Evolutionary conservation across 2,888 invertebrate species (phyloP), one percentile per base, ranked within the genome.

Genomic region (Torymus tubicola): DNA sequence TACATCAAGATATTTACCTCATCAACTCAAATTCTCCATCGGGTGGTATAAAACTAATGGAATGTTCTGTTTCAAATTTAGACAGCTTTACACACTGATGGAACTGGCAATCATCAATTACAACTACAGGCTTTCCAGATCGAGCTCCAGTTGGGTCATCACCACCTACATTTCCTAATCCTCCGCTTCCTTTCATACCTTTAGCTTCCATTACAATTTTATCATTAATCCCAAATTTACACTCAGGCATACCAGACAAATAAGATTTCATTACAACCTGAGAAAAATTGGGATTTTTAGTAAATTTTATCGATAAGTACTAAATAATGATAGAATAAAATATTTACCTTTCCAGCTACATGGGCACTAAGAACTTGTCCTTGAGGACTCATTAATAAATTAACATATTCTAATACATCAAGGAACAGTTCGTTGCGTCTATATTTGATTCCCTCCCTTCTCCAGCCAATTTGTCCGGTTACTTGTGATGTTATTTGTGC

Each of bases 1-100:
- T 57, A 52, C 31, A 58, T 3, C 11, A 31, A 14, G 14, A 57
- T 52, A 83, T 85, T 89, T 86, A 96, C 95, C 98, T 96, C 99
- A 99, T 99, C 53, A 99, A 94, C 91, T 99, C 99, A 89, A 99
- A 99, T 93, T 99, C 99, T 67, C 99, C 99, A 91, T 99, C 99
- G 0, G 99, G 99, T 81, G 99, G 99, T 89, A 99, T 99, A 93
- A 99, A 99, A 86, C 98, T 98, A 90, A 99, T 99, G 89, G 99
- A 98, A 93, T 99, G 99, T 91, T 99, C 99, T 0, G 99, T 99
- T 93, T 99, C 99, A 91, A 99, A 99, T 94, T 99, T 99, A 91
- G 98, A 98, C 80, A 99, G 93, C 91, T 99, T 99, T 70, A 99
- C 99, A 90, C 99, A 99, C 92, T 99, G 99, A 92, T 99, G 99